Conservation (phyloP, 2,888 invertebrate genomes). For the Ormyrus labotus region DNA sequence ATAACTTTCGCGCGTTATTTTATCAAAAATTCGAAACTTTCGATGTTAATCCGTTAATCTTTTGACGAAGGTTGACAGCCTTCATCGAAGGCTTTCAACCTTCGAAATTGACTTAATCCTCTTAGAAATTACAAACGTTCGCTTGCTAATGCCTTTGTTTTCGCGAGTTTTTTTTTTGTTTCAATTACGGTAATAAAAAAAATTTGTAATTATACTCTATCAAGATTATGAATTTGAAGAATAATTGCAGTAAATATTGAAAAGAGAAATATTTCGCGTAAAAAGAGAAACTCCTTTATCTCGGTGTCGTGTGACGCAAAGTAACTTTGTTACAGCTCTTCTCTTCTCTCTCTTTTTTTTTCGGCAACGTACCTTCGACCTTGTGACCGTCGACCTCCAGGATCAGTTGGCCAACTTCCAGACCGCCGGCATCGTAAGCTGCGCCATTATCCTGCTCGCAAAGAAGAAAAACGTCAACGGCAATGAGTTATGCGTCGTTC, state of each 20-base stretch:
- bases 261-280: neutral
- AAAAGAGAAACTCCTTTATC: too few relatives aligned
- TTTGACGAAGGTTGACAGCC: slow-evolving; percentile 7
- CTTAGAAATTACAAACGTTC: neutral
- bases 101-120: neutral
- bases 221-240: too few relatives aligned
- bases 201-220: too few relatives aligned
- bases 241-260: neutral
- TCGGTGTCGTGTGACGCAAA: too few relatives aligned
- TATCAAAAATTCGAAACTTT: neutral
- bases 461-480: slow-evolving; percentile 43
- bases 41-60: neutral
- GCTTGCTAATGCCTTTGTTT: too few relatives aligned
- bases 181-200: too few relatives aligned
- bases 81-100: slow-evolving; percentile 1
- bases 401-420: slow-evolving; percentile 96
- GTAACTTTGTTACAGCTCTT: too few relatives aligned
- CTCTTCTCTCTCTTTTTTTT: neutral
- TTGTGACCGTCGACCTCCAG: slow-evolving; percentile 91
- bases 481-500: slow-evolving; percentile 30
- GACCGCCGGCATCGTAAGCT: slow-evolving; percentile 92
- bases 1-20: too few relatives aligned
- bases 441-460: slow-evolving; percentile 90
- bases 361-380: slow-evolving; percentile 76
- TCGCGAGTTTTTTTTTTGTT: neutral